Conservation (phyloP, 2,113 vertebrate genomes). For the Bubo scandiacus region DNA sequence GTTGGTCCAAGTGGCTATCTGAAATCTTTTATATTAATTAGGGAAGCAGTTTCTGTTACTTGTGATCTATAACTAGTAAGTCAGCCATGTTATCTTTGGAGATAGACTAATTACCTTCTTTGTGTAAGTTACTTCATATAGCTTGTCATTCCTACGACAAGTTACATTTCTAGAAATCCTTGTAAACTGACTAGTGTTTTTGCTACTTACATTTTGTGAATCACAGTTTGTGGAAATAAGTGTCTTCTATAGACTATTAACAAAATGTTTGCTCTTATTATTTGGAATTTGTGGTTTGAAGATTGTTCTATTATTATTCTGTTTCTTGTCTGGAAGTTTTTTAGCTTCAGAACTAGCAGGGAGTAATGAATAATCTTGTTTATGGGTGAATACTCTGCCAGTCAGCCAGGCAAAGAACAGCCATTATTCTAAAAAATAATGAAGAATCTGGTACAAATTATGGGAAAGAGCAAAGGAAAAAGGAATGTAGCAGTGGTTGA, state of each 20-base stretch:
- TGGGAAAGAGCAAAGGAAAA: neutral
- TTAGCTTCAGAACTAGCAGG: slow-evolving; percentile 1
- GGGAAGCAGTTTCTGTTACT: neutral
- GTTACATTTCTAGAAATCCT: neutral
- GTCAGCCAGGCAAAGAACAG: neutral
- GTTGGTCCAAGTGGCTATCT: neutral
- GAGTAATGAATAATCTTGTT: slow-evolving; percentile 16
- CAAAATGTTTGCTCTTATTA: slow-evolving; percentile 1
- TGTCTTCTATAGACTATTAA: neutral
- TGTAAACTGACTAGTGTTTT: neutral
- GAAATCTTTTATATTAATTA: neutral
- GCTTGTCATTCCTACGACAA: neutral
- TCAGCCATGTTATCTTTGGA: neutral
- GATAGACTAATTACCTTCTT: neutral
- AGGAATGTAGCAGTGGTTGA: neutral
- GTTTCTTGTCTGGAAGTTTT: neutral
- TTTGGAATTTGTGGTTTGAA: neutral
- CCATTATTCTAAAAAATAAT: slow-evolving; percentile 19
- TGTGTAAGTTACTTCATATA: neutral
- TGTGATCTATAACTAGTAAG: neutral
- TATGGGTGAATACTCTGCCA: neutral
- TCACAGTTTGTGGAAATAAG: neutral
- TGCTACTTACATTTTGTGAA: neutral
- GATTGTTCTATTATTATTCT: neutral
- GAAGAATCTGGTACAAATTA: slow-evolving; percentile 42